Evolutionary conservation across 2,113 vertebrate genomes (phyloP).

Genomic region (Cryptomyrus ogoouensis): DNA sequence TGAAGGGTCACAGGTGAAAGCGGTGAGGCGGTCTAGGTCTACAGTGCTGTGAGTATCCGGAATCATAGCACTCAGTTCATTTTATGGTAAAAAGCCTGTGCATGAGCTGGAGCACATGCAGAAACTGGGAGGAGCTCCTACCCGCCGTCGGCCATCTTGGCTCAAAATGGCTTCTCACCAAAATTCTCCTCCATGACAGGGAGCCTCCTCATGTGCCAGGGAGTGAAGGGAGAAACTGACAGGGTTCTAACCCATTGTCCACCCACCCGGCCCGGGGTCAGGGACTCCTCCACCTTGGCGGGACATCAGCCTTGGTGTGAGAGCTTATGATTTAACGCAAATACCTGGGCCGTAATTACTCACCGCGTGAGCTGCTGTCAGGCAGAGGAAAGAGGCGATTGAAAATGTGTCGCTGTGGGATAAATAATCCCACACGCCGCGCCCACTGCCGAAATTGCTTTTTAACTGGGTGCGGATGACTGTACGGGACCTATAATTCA

Average conservation of each 20-base stretch:
- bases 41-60: background rate
- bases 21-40: too few relatives aligned
- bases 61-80: background rate
- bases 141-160: background rate
- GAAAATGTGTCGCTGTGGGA: slow-evolving; percentile 46
- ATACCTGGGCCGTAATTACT: slow-evolving; percentile 48
- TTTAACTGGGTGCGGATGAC: slow-evolving; percentile 34
- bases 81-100: background rate
- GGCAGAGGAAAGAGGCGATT: slow-evolving; percentile 31
- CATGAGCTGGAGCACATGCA: background rate
- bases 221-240: background rate
- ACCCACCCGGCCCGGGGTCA: background rate
- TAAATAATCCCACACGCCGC: slow-evolving; percentile 35
- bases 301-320: slow-evolving; percentile 28
- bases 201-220: background rate
- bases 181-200: background rate
- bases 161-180: background rate
- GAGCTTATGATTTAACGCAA: slow-evolving; percentile 42
- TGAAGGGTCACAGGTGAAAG: background rate
- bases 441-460: slow-evolving; percentile 16
- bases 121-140: background rate
- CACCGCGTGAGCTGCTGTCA: slow-evolving; percentile 47
- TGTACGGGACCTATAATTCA: slow-evolving; percentile 32
- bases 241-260: background rate
- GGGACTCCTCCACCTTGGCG: background rate